These are phyloP conservation scores for Dryocosmus kuriphilus DNA, from an alignment of 2,888 invertebrate genomes.

Conservation along the genomic window DNA sequence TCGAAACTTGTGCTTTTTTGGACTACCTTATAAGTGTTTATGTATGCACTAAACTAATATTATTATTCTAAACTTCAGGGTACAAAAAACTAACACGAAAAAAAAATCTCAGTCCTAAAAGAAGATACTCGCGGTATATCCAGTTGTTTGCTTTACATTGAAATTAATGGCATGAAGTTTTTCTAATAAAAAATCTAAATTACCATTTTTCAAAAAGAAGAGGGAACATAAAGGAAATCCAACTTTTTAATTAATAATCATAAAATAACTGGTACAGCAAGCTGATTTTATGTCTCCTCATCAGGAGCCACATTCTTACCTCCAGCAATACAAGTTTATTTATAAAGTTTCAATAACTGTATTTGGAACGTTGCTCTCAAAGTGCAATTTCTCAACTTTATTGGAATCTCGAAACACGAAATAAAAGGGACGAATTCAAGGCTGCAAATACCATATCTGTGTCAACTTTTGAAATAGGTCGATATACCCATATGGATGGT, in stretches of 20 bases:
- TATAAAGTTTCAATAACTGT: not conserved
- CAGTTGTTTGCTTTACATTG: not conserved
- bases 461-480: constrained; percentile 21
- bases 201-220: not conserved
- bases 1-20: too few relatives aligned
- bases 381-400: not conserved
- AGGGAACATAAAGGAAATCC: not conserved
- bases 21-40: too few relatives aligned
- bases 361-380: not conserved
- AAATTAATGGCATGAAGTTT: not conserved
- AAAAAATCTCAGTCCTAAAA: too few relatives aligned
- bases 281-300: too few relatives aligned
- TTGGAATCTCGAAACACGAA: not conserved
- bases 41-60: too few relatives aligned
- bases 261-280: not conserved
- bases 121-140: too few relatives aligned
- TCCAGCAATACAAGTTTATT: not conserved
- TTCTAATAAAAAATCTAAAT: not conserved
- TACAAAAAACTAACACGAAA: too few relatives aligned
- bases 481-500: constrained; percentile 5
- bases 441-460: constrained; percentile 7
- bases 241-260: not conserved
- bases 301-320: too few relatives aligned
- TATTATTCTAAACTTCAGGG: too few relatives aligned
- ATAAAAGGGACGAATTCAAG: not conserved